Evolutionary conservation across 2,113 vertebrate species (phyloP), one percentile per base, ranked within the genome.

Genomic region (Dryoscopus gambensis): DNA sequence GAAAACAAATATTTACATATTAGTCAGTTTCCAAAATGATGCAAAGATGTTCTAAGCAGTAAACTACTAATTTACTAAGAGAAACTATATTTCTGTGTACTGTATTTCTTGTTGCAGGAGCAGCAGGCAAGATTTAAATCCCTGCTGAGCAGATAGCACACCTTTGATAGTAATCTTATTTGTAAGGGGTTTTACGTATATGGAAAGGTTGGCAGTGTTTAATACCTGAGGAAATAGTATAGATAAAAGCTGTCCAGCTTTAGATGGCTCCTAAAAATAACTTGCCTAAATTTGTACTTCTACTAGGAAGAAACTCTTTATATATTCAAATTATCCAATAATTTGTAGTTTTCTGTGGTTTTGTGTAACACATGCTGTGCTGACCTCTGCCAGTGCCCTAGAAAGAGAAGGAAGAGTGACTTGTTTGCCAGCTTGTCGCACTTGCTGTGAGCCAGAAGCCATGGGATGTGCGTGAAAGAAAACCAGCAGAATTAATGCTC

Each of bases 101-200:
- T 70, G 0, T 23, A 19, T 71, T n/a, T 86, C 33, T n/a, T 69
- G 18, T 9, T 84, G 68, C 28, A 63, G 71, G 63, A 88, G 39
- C 39, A 81, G 59, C 39, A 93, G 50, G 23, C 21, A 57, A 84
- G 46, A 81, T 78, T 80, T 50, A 78, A 77, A 81, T 93, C 24
- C 68, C 19, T 84, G 60, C 83, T 87, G 73, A 92, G 80, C 21
- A 90, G 80, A 78, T 89, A 86, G 73, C 73, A 82, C 69, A 92
- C 86, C 86, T 95, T 78, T 87, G 95, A 95, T 95, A 81, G 50
- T 15, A 6, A 89, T 91, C 84, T 92, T 63, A 23, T 84, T 80
- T 77, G 63, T 67, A 68, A 75, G 73, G 82, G 39, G 9, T 84
- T 92, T 84, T 89, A 86, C 89, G 44, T 74, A 50, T 75, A 70